phyloP scores from a whole-genome alignment of 2,888 invertebrate genomes.

The Cryptocheilus praepositus region DNA sequence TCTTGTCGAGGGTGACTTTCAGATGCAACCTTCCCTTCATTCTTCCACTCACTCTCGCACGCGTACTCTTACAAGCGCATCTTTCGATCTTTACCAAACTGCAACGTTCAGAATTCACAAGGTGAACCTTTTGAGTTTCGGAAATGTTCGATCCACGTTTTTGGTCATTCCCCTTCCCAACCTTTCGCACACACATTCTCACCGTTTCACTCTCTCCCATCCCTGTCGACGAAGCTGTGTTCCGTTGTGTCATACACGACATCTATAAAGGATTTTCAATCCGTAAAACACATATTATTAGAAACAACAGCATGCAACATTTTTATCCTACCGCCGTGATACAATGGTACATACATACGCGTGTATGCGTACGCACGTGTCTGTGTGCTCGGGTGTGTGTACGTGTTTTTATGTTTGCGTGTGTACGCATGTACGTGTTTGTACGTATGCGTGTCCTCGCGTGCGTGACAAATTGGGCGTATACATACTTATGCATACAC shows the following conservation, averaged over 20 bases:
- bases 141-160: too few species aligned
- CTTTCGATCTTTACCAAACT: too few species aligned
- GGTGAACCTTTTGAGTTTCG: too few species aligned
- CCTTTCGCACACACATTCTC: too few species aligned
- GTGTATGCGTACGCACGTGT: slow-evolving; percentile 34
- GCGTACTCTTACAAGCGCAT: too few species aligned
- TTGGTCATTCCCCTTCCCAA: too few species aligned
- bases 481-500: neutral
- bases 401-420: neutral
- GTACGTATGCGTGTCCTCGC: slow-evolving; percentile 17
- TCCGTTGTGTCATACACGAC: slow-evolving; percentile 66
- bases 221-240: too few species aligned
- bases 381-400: neutral
- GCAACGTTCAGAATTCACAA: too few species aligned
- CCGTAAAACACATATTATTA: slow-evolving; percentile 73
- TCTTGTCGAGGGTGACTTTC: too few species aligned
- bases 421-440: slow-evolving; percentile 29
- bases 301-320: slow-evolving; percentile 74
- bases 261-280: slow-evolving; percentile 72
- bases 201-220: too few species aligned
- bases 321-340: slow-evolving; percentile 70
- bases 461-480: slow-evolving; percentile 20
- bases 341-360: slow-evolving; percentile 61
- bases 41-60: too few species aligned
- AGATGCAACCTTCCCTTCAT: too few species aligned